A percentile compares a stretch with the other conserved stretches of the same genome.
Evolutionary conservation across 2,888 invertebrate species (phyloP).

Genomic region (Drosophila bunnanda): DNA sequence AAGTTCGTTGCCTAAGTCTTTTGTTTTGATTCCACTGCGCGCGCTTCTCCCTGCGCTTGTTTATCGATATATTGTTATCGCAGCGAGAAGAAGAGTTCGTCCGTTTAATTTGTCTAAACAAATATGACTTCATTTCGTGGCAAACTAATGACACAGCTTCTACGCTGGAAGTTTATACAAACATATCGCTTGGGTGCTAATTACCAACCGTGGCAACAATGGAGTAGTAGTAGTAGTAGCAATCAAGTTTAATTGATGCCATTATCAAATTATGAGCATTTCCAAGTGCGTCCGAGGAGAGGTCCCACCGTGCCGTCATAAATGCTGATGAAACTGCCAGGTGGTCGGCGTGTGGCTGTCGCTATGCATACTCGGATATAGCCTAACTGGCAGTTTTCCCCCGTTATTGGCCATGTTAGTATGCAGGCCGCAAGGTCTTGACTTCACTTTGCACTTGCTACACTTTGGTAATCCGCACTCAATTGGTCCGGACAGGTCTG

Average conservation of each 20-base stretch:
- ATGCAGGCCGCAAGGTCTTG: slow-evolving; percentile 51
- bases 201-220: slow-evolving; percentile 54
- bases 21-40: slow-evolving; percentile 47
- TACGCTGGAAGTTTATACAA: slow-evolving; percentile 57
- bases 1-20: slow-evolving; percentile 78
- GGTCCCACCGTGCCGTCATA: slow-evolving; percentile 63
- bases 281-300: slow-evolving; percentile 32
- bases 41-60: slow-evolving; percentile 40
- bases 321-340: slow-evolving; percentile 47
- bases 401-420: slow-evolving; percentile 40
- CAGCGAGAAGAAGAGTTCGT: neutral
- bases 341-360: slow-evolving; percentile 54
- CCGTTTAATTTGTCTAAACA: slow-evolving; percentile 72
- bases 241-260: slow-evolving; percentile 65
- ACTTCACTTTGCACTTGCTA: slow-evolving; percentile 67
- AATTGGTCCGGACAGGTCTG: slow-evolving; percentile 37
- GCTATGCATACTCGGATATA: slow-evolving; percentile 48
- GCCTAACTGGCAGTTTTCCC: slow-evolving; percentile 35
- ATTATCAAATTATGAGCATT: slow-evolving; percentile 74
- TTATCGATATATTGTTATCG: slow-evolving; percentile 66
- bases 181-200: slow-evolving; percentile 75
- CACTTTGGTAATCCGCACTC: slow-evolving; percentile 48
- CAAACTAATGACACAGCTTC: slow-evolving; percentile 66
- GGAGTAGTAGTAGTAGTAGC: neutral
- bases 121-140: slow-evolving; percentile 73